Evolutionary conservation across 2,888 invertebrate species (phyloP), one percentile per base, ranked within the genome.

Genomic region (Sussaba pulchella): DNA sequence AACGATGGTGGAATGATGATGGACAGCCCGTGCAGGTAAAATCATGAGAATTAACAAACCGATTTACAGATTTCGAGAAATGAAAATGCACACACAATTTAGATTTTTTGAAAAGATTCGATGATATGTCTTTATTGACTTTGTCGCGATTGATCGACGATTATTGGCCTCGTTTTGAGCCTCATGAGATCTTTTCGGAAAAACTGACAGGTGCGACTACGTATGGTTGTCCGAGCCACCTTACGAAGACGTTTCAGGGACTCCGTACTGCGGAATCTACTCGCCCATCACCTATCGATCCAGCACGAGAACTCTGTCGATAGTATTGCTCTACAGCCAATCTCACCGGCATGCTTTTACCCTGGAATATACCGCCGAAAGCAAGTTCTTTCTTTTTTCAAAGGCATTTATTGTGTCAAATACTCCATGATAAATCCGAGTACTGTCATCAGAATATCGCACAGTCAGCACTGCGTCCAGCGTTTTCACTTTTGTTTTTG

Each of bases 211-310:
- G 59, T 95, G 95, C 85, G 95, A 95, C 87, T 94, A 95, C 85
- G 93, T 95, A 19, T 94, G 94, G 92, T 93, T 95, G 74, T 94
- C 94, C 66, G 95, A 95, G 87, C 95, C 95, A 3, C 94, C 95
- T 0, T 95, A 94, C 85, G 95, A 95, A 83, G 93, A 94, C 31
- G 93, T 93, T 10, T 94, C 94, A 1, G 94, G 94, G 0, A 93
- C 94, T 82, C 94, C 94, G 72, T 95, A 94, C 85, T 95, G 95
- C 85, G 95, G 95, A 6, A 80, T 90, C 4, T 90, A 91, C 54
- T 84, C 92, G 14, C 91, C 91, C n/a, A 86, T 91, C 73, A 89
- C 90, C 36, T 95, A 95, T 86, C 93, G 93, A 75, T 95, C 95
- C 69, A 94, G 94, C 87, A 95, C 95, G 0, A 92, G 95, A 81